Base-by-base conservation (phyloP, 2,797 vertebrate genomes). In the Carcharodon carcharias region DNA sequence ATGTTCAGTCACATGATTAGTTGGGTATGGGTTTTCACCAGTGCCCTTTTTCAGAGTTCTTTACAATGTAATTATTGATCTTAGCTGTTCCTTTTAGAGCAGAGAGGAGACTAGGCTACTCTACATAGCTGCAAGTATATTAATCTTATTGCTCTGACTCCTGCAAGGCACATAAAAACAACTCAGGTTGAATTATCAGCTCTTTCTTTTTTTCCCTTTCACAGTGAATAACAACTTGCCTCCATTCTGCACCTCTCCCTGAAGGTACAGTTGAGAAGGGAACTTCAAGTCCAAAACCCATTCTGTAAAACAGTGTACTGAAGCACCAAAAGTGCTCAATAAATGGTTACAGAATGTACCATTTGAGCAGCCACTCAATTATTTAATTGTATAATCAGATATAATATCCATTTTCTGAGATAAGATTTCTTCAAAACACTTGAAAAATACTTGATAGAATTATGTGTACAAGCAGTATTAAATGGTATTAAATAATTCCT, bases 321-420 rank as follows among this genome's bases (percentile, higher is more conserved):
- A 77, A 95, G 69, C 50, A 58, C 50, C 94, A 95, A 95, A 56
- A 35, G 16, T 95, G 69, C 31, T n/a, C 14, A 35, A n/a, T 56
- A 56, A 58, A 56, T 56, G 5, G 50, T 95, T 28, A 54, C 40
- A 35, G 54, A 95, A 73, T 95, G 28, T 77, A 56, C 28, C 50
- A 58, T 95, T 95, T 73, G n/a, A 73, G 54, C 67, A 95, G 69
- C 69, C 54, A 56, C 65, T 69, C 93, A 95, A 95, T 63, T 95
- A 73, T 95, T 95, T 69, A 95, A 95, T 73, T 54, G 69, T 73
- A 54, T 95, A 40, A 95, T 69, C 23, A 95, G 40, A 95, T 71
- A 12, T 31, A 95, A 54, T 71, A 63, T 35, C 35, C 50, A 54
- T 14, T 54, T 54, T 71, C 23, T 71, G 65, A 95, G 40, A 58